phyloP scores from a whole-genome alignment of 2,888 invertebrate genomes.

The Troglohyphantes excavatus region DNA sequence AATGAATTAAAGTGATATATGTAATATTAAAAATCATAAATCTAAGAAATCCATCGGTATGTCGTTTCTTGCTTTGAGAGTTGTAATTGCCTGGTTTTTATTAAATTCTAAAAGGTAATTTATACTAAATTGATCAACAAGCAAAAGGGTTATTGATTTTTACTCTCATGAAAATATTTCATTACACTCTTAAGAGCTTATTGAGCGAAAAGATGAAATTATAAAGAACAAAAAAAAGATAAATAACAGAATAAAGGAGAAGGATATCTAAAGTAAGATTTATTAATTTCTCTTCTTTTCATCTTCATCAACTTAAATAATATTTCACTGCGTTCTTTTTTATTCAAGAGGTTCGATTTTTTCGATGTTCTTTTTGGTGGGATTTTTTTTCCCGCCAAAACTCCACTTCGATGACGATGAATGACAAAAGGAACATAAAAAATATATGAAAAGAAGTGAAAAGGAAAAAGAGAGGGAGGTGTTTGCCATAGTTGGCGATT shows the following conservation, averaged over 20 bases:
- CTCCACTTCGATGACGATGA: constrained; percentile 51
- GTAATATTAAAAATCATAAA: constrained; percentile 65
- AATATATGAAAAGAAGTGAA: constrained; percentile 47
- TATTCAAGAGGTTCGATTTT: constrained; percentile 51
- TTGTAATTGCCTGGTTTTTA: constrained; percentile 52
- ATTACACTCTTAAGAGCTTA: constrained; percentile 49
- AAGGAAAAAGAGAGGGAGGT: constrained; percentile 42
- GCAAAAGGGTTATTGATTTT: constrained; percentile 22
- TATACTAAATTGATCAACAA: constrained; percentile 65
- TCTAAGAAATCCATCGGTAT: constrained; percentile 50
- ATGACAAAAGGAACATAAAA: constrained; percentile 52
- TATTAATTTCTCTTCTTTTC: constrained; percentile 33
- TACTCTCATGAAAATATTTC: constrained; percentile 12
- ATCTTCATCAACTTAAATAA: constrained; percentile 29
- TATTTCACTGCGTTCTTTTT: constrained; percentile 35
- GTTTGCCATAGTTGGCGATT: constrained; percentile 42
- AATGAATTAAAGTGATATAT: constrained; percentile 33
- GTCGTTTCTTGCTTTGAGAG: constrained; percentile 29
- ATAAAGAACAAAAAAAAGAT: constrained; percentile 28
- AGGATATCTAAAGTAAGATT: constrained; percentile 30
- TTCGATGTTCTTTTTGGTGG: constrained; percentile 33
- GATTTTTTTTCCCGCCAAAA: constrained; percentile 1
- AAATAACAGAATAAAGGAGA: constrained; percentile 21
- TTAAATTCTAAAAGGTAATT: constrained; percentile 16
- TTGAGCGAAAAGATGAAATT: constrained; percentile 17